Base-by-base conservation (phyloP, 2,113 vertebrate genomes). In the Tychaedon coryphoeus region DNA sequence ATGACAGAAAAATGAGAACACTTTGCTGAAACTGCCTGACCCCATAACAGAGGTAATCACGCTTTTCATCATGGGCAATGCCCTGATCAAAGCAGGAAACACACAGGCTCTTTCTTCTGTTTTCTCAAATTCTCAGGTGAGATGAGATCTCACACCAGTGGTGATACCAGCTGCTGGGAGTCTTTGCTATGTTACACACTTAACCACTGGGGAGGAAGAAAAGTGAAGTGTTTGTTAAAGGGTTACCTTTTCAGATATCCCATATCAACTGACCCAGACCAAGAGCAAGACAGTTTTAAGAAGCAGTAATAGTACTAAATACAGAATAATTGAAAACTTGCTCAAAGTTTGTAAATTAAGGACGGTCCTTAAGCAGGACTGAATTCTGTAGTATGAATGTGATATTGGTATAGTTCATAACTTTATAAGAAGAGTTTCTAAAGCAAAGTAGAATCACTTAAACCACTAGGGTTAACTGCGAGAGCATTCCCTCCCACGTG, bases 321-420 rank as follows among this genome's bases (percentile, higher is more conserved):
- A 4, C 17, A 38, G 7, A 28, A 14, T 40, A 48, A 25, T 2
- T 26, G 18, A 78, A 62, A 93, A 74, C 8, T 7, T 20, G 5
- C 12, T 5, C n/a, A 15, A 74, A n/a, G 7, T 33, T 29, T 42
- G 23, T 33, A 78, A 62, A 26, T 28, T n/a, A 62, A 54, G 26
- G 60, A 36, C 0, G 18, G 13, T 18, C 67, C 51, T 28, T 45
- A 81, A 70, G 38, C 23, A 54, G 10, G 7, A 15, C 19, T n/a
- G 14, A 40, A 36, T 15, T 10, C 25, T 17, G 47, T 0, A 54
- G 8, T 38, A 42, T 0, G 2, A 87, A 14, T 1, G 2, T 0
- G 8, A 22, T 15, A 31, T 1, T 2, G 9, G 18, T 16, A 62
- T 0, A 36, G 28, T 5, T 53, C 12, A 14, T 2, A 48, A 18